Conservation (phyloP, 2,888 invertebrate species). For the Notodonta ziczac region DNA sequence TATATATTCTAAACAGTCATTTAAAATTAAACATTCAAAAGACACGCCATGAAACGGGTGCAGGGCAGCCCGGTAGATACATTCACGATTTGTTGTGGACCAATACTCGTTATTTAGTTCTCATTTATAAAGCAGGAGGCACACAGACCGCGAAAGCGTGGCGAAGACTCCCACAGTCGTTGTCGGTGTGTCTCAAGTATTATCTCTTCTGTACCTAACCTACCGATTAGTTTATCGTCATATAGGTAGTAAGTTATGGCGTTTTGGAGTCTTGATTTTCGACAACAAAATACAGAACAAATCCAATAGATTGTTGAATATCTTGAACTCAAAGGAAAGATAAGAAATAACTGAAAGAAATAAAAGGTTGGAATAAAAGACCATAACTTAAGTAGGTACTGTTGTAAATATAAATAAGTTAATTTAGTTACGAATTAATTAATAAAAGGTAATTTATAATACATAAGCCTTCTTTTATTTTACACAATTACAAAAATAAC, state of each 20-base stretch:
- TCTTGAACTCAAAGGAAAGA: too few relatives aligned
- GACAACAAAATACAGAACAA: background rate
- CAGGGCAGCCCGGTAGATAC: background rate
- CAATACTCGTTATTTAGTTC: conserved; percentile 1
- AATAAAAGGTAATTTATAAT: conserved; percentile 37
- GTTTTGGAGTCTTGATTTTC: background rate
- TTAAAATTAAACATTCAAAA: too few relatives aligned
- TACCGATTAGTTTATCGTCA: background rate
- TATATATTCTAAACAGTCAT: too few relatives aligned
- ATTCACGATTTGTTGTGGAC: background rate
- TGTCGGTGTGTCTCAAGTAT: background rate
- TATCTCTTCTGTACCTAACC: background rate
- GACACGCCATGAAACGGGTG: too few relatives aligned
- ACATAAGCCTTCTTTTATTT: background rate
- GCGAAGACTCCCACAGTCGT: too few relatives aligned
- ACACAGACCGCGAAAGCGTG: too few relatives aligned
- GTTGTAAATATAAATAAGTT: conserved; percentile 35
- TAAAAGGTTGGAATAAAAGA: conserved; percentile 7
- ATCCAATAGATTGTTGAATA: too few relatives aligned
- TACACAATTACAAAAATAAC: background rate
- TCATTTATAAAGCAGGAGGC: background rate
- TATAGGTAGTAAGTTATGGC: background rate
- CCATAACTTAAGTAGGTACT: conserved; percentile 15
- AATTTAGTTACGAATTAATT: conserved; percentile 18
- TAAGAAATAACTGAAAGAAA: background rate